Evolutionary conservation across 2,113 vertebrate genomes (phyloP).

Genomic region (Pelmatolapia mariae): DNA sequence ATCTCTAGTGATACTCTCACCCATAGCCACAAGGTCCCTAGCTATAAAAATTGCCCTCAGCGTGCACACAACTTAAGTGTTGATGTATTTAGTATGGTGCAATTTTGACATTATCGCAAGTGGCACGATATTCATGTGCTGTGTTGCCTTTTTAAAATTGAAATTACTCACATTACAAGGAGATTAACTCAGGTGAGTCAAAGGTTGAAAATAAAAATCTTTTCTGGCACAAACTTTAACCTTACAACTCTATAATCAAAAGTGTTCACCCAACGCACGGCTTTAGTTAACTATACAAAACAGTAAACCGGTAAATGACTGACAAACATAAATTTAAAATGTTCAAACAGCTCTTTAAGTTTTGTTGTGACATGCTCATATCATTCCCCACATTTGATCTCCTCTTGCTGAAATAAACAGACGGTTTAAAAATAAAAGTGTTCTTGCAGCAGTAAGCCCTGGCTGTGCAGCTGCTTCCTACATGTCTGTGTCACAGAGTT

Average conservation of each 20-base stretch:
- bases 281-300: neutral
- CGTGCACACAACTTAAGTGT: neutral
- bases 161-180: neutral
- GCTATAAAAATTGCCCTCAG: neutral
- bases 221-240: neutral
- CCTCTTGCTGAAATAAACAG: neutral
- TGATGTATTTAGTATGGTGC: neutral
- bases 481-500: neutral
- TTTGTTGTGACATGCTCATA: neutral
- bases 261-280: neutral
- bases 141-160: neutral
- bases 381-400: neutral
- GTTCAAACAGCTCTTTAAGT: neutral
- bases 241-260: neutral
- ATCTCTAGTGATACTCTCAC: neutral
- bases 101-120: neutral
- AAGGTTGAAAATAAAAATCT: neutral
- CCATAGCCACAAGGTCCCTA: neutral
- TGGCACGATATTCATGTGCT: neutral
- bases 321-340: neutral
- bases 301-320: neutral
- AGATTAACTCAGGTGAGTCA: neutral
- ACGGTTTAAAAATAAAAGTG: conserved; percentile 52
- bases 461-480: conserved; percentile 23
- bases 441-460: conserved; percentile 15